phyloP scores from a whole-genome alignment of 2,888 invertebrate genomes.

The Pseudococcus jackbeardsleyi region DNA sequence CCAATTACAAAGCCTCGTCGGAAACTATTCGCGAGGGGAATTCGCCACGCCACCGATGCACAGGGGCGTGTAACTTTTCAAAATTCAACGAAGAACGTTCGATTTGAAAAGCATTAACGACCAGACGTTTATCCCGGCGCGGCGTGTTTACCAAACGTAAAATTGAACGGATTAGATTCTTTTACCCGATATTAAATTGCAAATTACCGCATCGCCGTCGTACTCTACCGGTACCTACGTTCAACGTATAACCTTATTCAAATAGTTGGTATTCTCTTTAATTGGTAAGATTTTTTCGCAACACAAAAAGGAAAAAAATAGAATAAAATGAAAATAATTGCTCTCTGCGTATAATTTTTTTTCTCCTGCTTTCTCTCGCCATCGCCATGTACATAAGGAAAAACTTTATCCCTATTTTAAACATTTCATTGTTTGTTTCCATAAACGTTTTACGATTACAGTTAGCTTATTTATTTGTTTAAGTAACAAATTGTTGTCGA shows the following conservation, averaged over 20 bases:
- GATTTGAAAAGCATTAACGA: conserved; percentile 42
- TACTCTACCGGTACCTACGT: background rate
- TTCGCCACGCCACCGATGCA: background rate
- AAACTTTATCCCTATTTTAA: conserved; percentile 40
- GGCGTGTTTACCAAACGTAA: conserved; percentile 38
- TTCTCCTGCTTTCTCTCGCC: background rate
- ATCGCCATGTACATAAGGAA: conserved; percentile 1
- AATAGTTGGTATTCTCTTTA: conserved; percentile 38
- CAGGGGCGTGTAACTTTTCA: conserved; percentile 29
- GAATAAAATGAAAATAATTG: conserved; percentile 34
- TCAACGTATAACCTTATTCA: conserved; percentile 20
- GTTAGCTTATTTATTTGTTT: conserved; percentile 55
- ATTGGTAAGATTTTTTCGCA: conserved; percentile 1
- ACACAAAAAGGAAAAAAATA: background rate
- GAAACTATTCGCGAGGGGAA: background rate
- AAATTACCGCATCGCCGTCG: background rate
- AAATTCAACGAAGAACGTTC: conserved; percentile 32
- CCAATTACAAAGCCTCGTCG: conserved; percentile 2
- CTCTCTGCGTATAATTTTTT: conserved; percentile 31
- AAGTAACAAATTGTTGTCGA: conserved; percentile 60
- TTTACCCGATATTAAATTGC: conserved; percentile 50
- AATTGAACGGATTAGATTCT: conserved; percentile 33
- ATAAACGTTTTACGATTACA: conserved; percentile 63
- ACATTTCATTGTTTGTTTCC: conserved; percentile 58
- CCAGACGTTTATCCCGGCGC: conserved; percentile 6